These are phyloP conservation scores for Parauchenoglanis punctatus DNA, from an alignment of 2,797 vertebrate genomes.

Conservation along the genomic window DNA sequence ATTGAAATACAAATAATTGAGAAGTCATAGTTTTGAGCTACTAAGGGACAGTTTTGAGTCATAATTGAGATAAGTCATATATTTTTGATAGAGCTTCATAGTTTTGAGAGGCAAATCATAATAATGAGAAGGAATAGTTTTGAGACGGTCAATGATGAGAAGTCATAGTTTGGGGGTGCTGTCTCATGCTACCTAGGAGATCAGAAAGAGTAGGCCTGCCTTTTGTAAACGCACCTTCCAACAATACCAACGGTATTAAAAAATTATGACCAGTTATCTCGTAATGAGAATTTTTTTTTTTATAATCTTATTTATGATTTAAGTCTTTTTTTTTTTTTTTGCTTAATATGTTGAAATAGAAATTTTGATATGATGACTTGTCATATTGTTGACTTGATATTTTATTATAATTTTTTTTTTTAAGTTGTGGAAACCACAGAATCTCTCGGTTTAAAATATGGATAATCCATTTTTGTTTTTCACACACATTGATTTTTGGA, in stretches of 20 bases:
- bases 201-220: not conserved
- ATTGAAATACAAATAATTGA: not conserved
- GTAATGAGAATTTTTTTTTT: not conserved
- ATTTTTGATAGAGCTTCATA: too few relatives aligned
- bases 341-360: not conserved
- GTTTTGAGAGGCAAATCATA: not conserved
- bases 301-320: not conserved
- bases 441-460: not conserved
- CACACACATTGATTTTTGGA: not conserved
- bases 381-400: not conserved
- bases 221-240: not conserved
- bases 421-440: not conserved
- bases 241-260: not conserved
- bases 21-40: not conserved
- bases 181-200: not conserved
- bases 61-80: not conserved
- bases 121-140: not conserved
- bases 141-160: not conserved
- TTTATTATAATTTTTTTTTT: not conserved
- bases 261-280: not conserved
- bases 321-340: not conserved
- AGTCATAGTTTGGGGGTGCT: not conserved
- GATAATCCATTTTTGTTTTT: not conserved
- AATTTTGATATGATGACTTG: not conserved
- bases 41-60: too few relatives aligned